Percentiles rank a stretch among this genome's conserved stretches.
These are phyloP conservation scores for Brachynemurus nebulosus DNA, from an alignment of 2,888 invertebrate species.

Conservation along the genomic window DNA sequence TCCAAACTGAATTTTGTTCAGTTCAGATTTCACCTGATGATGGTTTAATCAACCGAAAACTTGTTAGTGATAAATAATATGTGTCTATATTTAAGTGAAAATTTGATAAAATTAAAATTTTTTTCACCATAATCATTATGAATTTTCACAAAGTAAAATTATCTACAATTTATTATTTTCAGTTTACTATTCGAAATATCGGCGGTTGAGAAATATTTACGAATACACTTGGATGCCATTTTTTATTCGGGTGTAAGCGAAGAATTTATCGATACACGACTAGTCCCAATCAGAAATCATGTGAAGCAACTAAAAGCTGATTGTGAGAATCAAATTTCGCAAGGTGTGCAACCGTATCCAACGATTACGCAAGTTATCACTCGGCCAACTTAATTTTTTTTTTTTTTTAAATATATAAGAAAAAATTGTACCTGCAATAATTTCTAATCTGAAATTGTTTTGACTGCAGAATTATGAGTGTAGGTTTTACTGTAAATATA, in stretches of 20 bases:
- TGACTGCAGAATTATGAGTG: background rate
- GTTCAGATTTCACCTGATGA: too few species aligned
- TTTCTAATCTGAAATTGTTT: background rate
- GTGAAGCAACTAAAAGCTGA: conserved; percentile 36
- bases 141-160: background rate
- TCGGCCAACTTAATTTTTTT: background rate
- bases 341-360: conserved; percentile 30
- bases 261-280: conserved; percentile 44
- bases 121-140: too few species aligned
- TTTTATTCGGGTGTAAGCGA: conserved; percentile 44
- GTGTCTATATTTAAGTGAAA: too few species aligned
- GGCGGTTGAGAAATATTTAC: conserved; percentile 38
- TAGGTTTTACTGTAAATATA: background rate
- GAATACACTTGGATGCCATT: conserved; percentile 35
- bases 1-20: too few species aligned
- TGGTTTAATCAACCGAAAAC: too few species aligned
- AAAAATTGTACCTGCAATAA: background rate
- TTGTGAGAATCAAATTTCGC: conserved; percentile 36
- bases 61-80: too few species aligned
- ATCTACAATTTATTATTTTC: conserved; percentile 12
- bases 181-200: conserved; percentile 16
- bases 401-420: background rate
- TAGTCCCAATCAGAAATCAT: conserved; percentile 37
- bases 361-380: background rate
- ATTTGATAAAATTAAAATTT: too few species aligned